Evolutionary conservation across 2,888 invertebrate genomes (phyloP).

Genomic region (Campoplex capitator): DNA sequence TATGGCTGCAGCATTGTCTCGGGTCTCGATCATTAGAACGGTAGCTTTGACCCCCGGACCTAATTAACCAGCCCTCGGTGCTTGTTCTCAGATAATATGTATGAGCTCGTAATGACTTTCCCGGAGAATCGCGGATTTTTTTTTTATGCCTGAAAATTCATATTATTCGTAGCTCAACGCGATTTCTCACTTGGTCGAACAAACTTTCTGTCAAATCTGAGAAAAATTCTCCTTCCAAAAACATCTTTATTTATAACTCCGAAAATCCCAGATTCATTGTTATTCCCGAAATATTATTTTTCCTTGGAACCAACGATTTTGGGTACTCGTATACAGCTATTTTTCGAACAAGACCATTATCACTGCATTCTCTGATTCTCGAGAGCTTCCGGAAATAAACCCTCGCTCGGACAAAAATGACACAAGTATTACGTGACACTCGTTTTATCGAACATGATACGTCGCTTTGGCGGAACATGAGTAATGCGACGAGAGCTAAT

Average conservation of each 20-base stretch:
- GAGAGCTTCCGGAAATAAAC: slow-evolving; percentile 35
- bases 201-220: no score
- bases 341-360: neutral
- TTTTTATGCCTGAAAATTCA: neutral
- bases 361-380: neutral
- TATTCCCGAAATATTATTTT: neutral
- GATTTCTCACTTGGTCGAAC: neutral
- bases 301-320: neutral
- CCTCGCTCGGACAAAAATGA: slow-evolving; percentile 10
- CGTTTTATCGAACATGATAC: slow-evolving; percentile 74
- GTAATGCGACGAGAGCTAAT: slow-evolving; percentile 71
- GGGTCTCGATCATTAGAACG: slow-evolving; percentile 63
- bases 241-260: neutral
- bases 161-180: neutral
- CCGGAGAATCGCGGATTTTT: slow-evolving; percentile 44
- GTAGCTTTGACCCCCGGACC: slow-evolving; percentile 54
- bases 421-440: slow-evolving; percentile 61
- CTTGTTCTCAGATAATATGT: slow-evolving; percentile 23
- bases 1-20: slow-evolving; percentile 67
- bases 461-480: slow-evolving; percentile 58
- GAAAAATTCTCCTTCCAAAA: no score
- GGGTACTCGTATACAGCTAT: neutral
- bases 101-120: slow-evolving; percentile 40
- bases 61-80: slow-evolving; percentile 68
- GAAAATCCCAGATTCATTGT: neutral